These are phyloP conservation scores for Sylvietta virens DNA, from an alignment of 2,113 vertebrate species.

Conservation along the genomic window DNA sequence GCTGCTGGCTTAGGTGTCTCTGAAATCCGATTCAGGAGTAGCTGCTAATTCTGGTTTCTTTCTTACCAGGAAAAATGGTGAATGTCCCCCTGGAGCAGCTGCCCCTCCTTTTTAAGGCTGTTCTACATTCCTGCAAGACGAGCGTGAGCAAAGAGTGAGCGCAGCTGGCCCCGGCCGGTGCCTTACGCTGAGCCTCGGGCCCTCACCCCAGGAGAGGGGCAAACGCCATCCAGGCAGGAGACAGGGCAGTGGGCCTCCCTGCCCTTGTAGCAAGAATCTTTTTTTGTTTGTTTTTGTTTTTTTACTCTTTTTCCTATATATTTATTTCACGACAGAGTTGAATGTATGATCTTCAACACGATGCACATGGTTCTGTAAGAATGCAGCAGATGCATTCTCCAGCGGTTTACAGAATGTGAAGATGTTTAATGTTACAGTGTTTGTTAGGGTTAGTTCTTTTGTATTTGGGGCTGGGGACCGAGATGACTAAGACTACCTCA, in stretches of 20 bases:
- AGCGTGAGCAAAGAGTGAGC: slow-evolving; percentile 83
- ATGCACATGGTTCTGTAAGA: slow-evolving; percentile 94
- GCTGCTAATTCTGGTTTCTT: background rate
- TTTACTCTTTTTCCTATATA: slow-evolving; percentile 87
- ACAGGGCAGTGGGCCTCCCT: slow-evolving; percentile 52
- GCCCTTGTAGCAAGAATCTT: slow-evolving; percentile 86
- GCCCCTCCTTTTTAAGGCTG: slow-evolving; percentile 97
- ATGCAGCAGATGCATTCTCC: slow-evolving; percentile 90
- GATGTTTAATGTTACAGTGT: slow-evolving; percentile 91
- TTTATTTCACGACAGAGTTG: slow-evolving; percentile 99
- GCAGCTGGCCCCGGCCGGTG: slow-evolving; percentile 64
- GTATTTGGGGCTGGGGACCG: slow-evolving; percentile 75
- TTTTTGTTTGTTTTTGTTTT: slow-evolving; percentile 69
- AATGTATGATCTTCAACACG: slow-evolving; percentile 99
- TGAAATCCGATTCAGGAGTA: slow-evolving; percentile 26
- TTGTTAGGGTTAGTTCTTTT: slow-evolving; percentile 89
- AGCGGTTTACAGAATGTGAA: slow-evolving; percentile 95
- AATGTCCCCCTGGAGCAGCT: slow-evolving; percentile 97
- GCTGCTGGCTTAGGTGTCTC: slow-evolving; percentile 48
- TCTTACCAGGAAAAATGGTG: slow-evolving; percentile 90
- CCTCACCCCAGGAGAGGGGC: slow-evolving; percentile 37
- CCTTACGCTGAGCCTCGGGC: slow-evolving; percentile 65
- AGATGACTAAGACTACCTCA: slow-evolving; percentile 93
- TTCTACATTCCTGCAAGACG: slow-evolving; percentile 97
- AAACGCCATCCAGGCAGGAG: slow-evolving; percentile 37